Base-by-base conservation (phyloP, 2,888 invertebrate genomes). In the Phania funesta region DNA sequence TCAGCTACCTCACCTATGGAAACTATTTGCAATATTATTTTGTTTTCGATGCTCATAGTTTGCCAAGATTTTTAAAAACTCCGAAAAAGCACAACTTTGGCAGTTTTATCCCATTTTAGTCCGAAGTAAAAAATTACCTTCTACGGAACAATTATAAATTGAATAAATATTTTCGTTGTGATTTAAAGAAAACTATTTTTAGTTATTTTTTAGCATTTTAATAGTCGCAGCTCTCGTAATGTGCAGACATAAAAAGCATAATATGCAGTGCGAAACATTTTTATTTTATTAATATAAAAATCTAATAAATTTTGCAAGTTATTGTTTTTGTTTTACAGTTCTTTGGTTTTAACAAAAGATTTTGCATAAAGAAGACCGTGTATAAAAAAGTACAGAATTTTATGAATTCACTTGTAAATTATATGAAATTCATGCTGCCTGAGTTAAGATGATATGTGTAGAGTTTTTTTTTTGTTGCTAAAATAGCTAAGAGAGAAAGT, bases 401-500 rank as follows among this genome's bases (percentile, higher is more conserved):
- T 67, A 76, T 76, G 76, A 76, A 76, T 76, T 76, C 71, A 60
- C 50, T 64, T 76, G 80, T 73, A 80, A 75, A 68, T 70, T 71
- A 71, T 73, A 38, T 62, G 60, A 52, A 67, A 60, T 68, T 70
- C 70, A 75, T 60, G 65, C 29, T 68, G 74, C 48, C 62, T 56
- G 29, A 56, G 24, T 56, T 70, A 58, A 68, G 74, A 80, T 80
- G 74, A 80, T 80, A 44, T 75, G 68, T 71, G 64, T 58, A 35
- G 7, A 48, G 38, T 13, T 24, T 32, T 35, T n/a, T n/a, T n/a
- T n/a, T n/a, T n/a, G n/a, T n/a, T 50, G 26, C 7, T 18, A 3
- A 20, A 41, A 41, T 29, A 24, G 68, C 13, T 67, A 0, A 2
- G 52, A 64, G 70, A 18, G 3, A 29, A 29, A 60, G 73, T 29